These are phyloP conservation scores for Anastrepha obliqua DNA, from an alignment of 1,140 invertebrate genomes.

Conservation along the genomic window DNA sequence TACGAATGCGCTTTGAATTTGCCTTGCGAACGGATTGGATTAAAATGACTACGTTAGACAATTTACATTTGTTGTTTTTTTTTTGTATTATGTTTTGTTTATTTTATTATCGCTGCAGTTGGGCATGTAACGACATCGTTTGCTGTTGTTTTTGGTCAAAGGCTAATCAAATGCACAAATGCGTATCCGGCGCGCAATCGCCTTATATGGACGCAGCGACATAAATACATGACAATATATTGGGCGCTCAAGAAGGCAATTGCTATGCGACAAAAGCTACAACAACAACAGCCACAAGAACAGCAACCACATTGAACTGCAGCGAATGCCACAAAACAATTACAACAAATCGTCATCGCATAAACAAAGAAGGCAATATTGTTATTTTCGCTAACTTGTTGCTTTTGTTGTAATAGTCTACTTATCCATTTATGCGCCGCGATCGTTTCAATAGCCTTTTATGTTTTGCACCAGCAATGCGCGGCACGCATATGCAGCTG, in stretches of 20 bases:
- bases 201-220: conserved; percentile 35
- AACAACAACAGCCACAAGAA: neutral
- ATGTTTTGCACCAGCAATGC: conserved; percentile 21
- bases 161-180: conserved; percentile 51
- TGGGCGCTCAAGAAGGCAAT: conserved; percentile 35
- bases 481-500: conserved; percentile 48
- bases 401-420: conserved; percentile 46
- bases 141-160: conserved; percentile 51
- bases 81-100: neutral
- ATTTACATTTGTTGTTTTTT: conserved; percentile 1
- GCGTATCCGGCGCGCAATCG: conserved; percentile 40
- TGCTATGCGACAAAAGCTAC: conserved; percentile 23
- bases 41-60: conserved; percentile 11
- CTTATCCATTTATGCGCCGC: conserved; percentile 44
- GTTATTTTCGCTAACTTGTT: neutral
- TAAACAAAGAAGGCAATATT: conserved; percentile 49
- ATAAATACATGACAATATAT: conserved; percentile 48
- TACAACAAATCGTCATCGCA: conserved; percentile 40
- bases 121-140: conserved; percentile 51
- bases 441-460: conserved; percentile 35
- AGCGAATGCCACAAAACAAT: conserved; percentile 48
- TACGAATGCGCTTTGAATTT: conserved; percentile 11
- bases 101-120: conserved; percentile 36
- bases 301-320: conserved; percentile 7
- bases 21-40: conserved; percentile 1